phyloP scores from a whole-genome alignment of 2,888 invertebrate species.

The Melanargia galathea region DNA sequence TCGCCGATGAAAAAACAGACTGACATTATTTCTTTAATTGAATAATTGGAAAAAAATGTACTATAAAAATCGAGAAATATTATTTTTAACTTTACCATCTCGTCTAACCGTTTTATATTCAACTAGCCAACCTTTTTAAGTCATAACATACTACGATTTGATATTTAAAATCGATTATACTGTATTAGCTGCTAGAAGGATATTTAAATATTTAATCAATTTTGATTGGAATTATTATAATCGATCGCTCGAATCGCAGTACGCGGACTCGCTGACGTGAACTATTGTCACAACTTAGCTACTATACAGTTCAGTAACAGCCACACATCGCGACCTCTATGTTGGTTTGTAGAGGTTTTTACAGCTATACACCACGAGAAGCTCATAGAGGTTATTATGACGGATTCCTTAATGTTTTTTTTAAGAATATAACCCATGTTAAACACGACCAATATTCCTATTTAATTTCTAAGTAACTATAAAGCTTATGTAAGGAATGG shows the following conservation, averaged over 20 bases:
- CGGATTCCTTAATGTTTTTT: not conserved
- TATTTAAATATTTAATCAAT: not conserved
- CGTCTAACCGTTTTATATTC: constrained; percentile 48
- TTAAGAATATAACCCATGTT: too few relatives aligned
- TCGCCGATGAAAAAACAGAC: constrained; percentile 57
- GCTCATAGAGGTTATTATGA: not conserved
- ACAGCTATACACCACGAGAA: not conserved
- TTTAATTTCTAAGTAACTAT: too few relatives aligned
- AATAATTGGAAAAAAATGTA: constrained; percentile 24
- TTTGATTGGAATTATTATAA: not conserved
- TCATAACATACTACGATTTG: constrained; percentile 1
- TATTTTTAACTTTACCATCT: constrained; percentile 54
- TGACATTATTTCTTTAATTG: constrained; percentile 40
- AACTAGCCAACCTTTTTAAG: constrained; percentile 11
- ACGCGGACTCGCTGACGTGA: not conserved
- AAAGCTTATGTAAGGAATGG: too few relatives aligned
- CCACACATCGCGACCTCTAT: not conserved
- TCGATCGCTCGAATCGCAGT: constrained; percentile 22
- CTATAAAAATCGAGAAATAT: constrained; percentile 57
- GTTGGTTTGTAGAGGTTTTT: not conserved
- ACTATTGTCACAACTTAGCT: constrained; percentile 21
- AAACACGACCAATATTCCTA: too few relatives aligned
- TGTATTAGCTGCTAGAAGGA: not conserved
- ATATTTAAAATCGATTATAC: constrained; percentile 20
- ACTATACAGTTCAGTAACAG: constrained; percentile 2